Conservation (phyloP, 2,797 vertebrate genomes). For the Brachymystax lenok region DNA sequence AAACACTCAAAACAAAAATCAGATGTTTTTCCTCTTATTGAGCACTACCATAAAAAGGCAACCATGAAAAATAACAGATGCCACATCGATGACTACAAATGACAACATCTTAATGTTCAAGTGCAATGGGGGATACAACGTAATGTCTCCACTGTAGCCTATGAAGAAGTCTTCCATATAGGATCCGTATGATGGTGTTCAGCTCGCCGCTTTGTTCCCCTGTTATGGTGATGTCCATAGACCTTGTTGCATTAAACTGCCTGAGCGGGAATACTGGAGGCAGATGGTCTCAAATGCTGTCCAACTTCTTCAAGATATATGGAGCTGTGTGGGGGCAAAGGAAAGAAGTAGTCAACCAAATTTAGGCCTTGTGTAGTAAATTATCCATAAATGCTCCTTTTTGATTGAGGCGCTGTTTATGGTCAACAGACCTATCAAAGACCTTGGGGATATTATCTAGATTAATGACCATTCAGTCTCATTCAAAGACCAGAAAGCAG, state of each 20-base stretch:
- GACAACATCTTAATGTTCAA: constrained; percentile 18
- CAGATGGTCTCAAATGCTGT: constrained; percentile 77
- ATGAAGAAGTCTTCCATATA: constrained; percentile 1
- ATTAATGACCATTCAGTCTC: background rate
- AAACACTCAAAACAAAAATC: constrained; percentile 5
- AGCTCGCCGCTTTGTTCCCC: background rate
- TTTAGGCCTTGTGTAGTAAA: no score
- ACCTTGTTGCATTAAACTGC: constrained; percentile 27
- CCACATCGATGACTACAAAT: background rate
- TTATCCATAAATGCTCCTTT: background rate
- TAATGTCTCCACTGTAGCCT: constrained; percentile 1
- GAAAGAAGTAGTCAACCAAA: background rate
- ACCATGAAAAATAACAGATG: constrained; percentile 23
- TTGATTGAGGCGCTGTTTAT: background rate
- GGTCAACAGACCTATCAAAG: background rate
- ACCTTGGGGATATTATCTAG: background rate
- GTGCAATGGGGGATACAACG: constrained; percentile 22
- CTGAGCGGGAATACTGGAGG: constrained; percentile 8
- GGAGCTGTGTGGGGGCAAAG: constrained; percentile 64
- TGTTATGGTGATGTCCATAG: background rate
- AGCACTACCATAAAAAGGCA: constrained; percentile 11
- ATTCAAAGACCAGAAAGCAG: background rate
- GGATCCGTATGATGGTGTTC: background rate
- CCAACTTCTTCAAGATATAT: constrained; percentile 80
- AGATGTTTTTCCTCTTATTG: background rate